phyloP scores from a whole-genome alignment of 2,888 invertebrate genomes.

The Resseliella maxima region DNA sequence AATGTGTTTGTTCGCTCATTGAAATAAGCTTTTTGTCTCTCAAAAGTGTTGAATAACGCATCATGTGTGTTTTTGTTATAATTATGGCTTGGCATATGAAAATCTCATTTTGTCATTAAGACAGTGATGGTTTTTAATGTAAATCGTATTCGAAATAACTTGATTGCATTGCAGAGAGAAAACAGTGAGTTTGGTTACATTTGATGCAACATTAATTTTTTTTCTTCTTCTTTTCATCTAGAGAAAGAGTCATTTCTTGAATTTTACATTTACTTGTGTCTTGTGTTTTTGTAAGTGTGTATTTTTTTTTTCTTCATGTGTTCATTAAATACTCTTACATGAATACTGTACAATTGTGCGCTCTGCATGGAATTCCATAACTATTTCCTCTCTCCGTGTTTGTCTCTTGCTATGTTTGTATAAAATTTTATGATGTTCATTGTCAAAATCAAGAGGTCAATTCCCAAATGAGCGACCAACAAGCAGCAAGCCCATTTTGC shows the following conservation, averaged over 20 bases:
- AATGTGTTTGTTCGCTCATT: neutral
- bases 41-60: neutral
- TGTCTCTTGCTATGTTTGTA: neutral
- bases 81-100: neutral
- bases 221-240: too few relatives aligned
- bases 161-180: neutral
- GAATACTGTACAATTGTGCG: neutral
- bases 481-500: conserved; percentile 5
- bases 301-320: neutral
- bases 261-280: too few relatives aligned
- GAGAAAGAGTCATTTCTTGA: too few relatives aligned
- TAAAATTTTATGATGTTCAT: conserved; percentile 10
- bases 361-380: neutral
- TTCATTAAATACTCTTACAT: neutral
- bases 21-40: neutral
- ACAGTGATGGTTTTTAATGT: neutral
- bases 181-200: neutral
- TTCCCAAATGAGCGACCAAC: conserved; percentile 30
- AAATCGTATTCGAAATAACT: neutral
- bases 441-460: conserved; percentile 53
- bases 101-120: conserved; percentile 32
- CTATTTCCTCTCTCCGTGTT: neutral
- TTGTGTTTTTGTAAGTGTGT: neutral
- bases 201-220: conserved; percentile 33
- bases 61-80: neutral